Evolutionary conservation across 2,888 invertebrate species (phyloP), one percentile per base, ranked within the genome.

Genomic region (Mongoloraphidia duomilia): DNA sequence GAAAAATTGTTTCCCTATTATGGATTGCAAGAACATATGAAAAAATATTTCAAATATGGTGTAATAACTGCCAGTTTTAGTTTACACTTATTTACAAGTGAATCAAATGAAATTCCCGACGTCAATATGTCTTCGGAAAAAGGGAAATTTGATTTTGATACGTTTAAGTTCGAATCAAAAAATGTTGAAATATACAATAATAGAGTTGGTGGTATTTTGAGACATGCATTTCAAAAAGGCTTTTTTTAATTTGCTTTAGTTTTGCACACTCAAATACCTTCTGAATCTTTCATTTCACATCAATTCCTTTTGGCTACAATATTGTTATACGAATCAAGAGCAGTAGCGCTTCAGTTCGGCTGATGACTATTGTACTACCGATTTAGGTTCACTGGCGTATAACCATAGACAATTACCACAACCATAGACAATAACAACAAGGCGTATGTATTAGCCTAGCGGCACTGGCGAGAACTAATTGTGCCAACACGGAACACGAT

Each of bases 1-100:
- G 50, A 57, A 2, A 47, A 53, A 26, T 35, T 64, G 3, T 65
- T 61, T 49, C 62, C 67, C 0, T 60, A 56, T 13, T 53, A 55
- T 9, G 53, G 44, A 12, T 53, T 65, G 14, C 34, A 53, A 34
- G 46, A 54, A 26, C 63, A 66, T 46, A 56, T 64, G 51, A 50
- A 55, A 13, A 58, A 55, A 47, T 62, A 59, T 50, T 56, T 59
- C 9, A 58, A 53, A 34, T 60, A 50, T 35, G 62, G 58, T 26
- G 56, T 59, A 11, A 47, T 50, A 17, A 60, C 60, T 56, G 57
- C 57, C 8, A 39, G 60, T n/a, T 56, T 56, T 46, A 49, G 56
- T 6, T 34, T 60, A 1, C 60, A 58, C 33, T 53, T 62, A 47
- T 56, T 63, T 37, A 56, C 56, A 11, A 55, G 53, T 34, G 55